Conservation (phyloP, 2,113 vertebrate species). For the Nibea albiflora region DNA sequence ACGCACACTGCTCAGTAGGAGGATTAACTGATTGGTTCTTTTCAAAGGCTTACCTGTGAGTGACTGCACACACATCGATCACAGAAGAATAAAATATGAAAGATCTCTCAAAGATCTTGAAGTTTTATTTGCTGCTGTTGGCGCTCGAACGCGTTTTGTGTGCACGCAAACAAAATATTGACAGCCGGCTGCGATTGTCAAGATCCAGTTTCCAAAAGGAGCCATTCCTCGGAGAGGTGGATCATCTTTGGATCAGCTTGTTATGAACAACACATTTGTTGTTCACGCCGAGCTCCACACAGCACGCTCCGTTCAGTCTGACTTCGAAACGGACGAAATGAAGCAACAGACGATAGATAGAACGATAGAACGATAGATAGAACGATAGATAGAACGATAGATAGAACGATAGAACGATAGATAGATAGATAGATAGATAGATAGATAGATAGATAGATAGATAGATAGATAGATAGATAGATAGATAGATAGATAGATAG, state of each 20-base stretch:
- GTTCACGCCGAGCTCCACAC: neutral
- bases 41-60: too few species aligned
- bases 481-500: neutral
- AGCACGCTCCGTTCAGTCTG: neutral
- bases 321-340: neutral
- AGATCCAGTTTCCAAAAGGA: neutral
- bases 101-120: neutral
- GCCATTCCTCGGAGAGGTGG: neutral
- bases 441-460: too few species aligned
- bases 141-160: neutral
- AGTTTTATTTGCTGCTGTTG: neutral
- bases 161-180: constrained; percentile 4
- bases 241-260: neutral
- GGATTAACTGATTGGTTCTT: too few species aligned
- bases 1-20: too few species aligned
- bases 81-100: too few species aligned
- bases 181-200: neutral
- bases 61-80: too few species aligned
- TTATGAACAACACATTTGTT: too few species aligned
- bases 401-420: too few species aligned
- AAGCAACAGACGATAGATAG: neutral
- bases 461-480: neutral
- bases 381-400: too few species aligned
- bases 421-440: too few species aligned
- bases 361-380: too few species aligned